Base-by-base conservation (phyloP, 1,140 invertebrate species). In the Papilio machaon region DNA sequence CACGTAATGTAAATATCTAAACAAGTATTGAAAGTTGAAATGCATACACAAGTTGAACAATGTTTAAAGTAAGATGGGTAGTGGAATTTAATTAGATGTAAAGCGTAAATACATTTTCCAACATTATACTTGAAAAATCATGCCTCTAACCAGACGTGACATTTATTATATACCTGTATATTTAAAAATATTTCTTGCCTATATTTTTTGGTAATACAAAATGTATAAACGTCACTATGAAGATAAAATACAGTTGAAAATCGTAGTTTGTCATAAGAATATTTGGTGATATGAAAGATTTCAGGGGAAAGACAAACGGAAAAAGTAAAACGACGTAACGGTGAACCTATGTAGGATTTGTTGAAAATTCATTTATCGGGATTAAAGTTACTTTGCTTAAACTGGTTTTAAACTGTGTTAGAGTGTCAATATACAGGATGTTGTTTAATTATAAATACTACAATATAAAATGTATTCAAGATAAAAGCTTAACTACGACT, bases 281-380 rank as follows among this genome's bases (percentile, higher is more conserved):
- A 23, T 77, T 77, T 77, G 6, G n/a, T 60, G n/a, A 60, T 49
- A 43, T 43, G 5, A 67, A 38, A 43, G n/a, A 19, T 58, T 67
- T 43, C 77, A 35, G n/a, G 46, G 2, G 35, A 35, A 67, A 70
- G 47, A 47, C 58, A 79, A 64, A 60, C 58, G 17, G 35, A 46
- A 79, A 46, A 23, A 46, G 77, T 46, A 35, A 46, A 49, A 75
- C 74, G 23, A 75, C 7, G 11, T 67, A 79, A 79, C 77, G 54
- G 77, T 79, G 17, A 79, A 15, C 17, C 9, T 19, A 64, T 67
- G 54, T 79, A 67, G 77, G 77, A 30, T 79, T 64, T 79, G 30
- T 79, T 79, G 67, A 79, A 79, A n/a, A 46, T 79, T 3, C 6
- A 79, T 38, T 79, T 79, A 67, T 67, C 77, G 19, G 77, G 77